Base-by-base conservation (phyloP, 2,797 vertebrate genomes). In the Eospalax fontanierii region DNA sequence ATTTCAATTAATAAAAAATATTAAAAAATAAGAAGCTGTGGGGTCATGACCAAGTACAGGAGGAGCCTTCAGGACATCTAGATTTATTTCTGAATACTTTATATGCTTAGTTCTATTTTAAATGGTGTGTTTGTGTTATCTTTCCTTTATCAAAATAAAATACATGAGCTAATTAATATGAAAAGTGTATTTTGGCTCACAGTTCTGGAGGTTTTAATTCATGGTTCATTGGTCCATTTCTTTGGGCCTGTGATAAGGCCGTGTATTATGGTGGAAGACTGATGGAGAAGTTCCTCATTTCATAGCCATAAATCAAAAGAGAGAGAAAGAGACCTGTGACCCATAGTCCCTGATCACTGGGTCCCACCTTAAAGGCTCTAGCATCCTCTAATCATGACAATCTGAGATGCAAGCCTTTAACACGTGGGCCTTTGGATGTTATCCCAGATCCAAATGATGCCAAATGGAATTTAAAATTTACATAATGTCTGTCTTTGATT, bases 71-170 rank as follows among this genome's bases (percentile, higher is more conserved):
- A 70, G 70, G 82, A 61, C 38, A 30, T 71, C 59, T 89, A 24
- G 16, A 43, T 54, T 33, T 95, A 43, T 57, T 91, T 93, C 63
- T 82, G 71, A 88, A 78, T 65, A 43, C 40, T 81, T 76, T n/a
- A 35, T 24, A 2, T 71, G 15, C 78, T 85, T 46, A 38, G 28
- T 91, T 91, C 68, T 70, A 68, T 83, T 81, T 89, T 74, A 57
- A 87, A 81, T 80, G 54, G 35, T 2, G 12, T 15, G 5, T 21
- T 59, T n/a, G 28, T 8, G 33, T 57, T 40, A 28, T 46, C 16
- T 16, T 61, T n/a, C 66, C 54, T n/a, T 71, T 26, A 61, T 38
- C 81, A 65, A 26, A 59, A 40, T 57, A 71, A 70, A n/a, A n/a
- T 46, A 35, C 2, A 26, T 18, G 19, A n/a, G 76, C 24, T 43